Evolutionary conservation across 2,888 invertebrate genomes (phyloP), one percentile per base, ranked within the genome.

Genomic region (Carterocephalus palaemon): DNA sequence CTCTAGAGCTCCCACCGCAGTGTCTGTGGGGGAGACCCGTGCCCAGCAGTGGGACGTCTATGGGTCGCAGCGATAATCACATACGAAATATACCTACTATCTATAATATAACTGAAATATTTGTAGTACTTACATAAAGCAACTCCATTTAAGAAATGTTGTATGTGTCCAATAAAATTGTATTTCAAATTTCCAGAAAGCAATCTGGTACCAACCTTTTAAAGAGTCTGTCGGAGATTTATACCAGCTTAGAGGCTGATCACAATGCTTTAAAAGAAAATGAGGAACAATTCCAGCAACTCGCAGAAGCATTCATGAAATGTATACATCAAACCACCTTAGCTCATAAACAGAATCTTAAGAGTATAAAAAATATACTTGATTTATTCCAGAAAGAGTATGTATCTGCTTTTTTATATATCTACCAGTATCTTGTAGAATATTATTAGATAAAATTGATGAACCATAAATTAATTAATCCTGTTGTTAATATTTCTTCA

Each of bases 211-310:
- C 72, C 10, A 61, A 59, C 31, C 53, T 84, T 9, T 53, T 75
- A 4, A 72, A 67, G 41, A 67, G 61, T 51, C 54, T 85, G 15
- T 58, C 65, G 2, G 75, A 78, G 51, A 59, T 81, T 1, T 55
- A 75, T 47, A 50, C 53, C 7, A 66, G 74, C 48, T 52, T 76
- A 20, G 80, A 85, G 52, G 62, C 65, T 37, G 85, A 85, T 52
- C 67, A 71, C 49, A 67, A 60, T 56, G 62, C 58, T 20, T 63
- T 84, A 59, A 80, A 75, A 56, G 78, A 79, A 20, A 83, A 83
- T 67, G 75, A 82, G 51, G 72, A 80, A 54, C 81, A 78, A 49
- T 50, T 84, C 19, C 76, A 82, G 55, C 75, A 80, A 46, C 57
- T 82, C 4, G 68, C 74, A 8, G 64, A 62, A 19, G 65, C 72